Base-by-base conservation (phyloP, 2,888 invertebrate genomes). In the Pachymerium ferrugineum region DNA sequence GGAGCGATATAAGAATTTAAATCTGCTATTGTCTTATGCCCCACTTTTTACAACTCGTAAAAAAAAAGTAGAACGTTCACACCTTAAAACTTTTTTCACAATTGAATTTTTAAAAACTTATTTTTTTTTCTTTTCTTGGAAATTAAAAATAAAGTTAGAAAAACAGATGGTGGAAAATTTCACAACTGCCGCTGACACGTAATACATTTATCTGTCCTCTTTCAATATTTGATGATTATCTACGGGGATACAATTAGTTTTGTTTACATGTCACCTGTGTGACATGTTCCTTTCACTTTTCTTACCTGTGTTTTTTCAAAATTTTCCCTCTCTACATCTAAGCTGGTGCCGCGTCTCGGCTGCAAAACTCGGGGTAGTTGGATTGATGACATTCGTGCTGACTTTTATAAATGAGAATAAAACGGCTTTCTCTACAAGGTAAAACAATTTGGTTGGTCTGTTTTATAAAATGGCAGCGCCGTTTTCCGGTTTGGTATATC, bases 221-320 rank as follows among this genome's bases (percentile, higher is more conserved):
- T 25, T 28, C 8, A n/a, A n/a, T n/a, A n/a, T 62, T 1, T 28
- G 22, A 12, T 10, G 12, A 28, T 3, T 22, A 28, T 10, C 25
- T 62, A 25, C 8, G 28, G 10, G 2, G 14, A 25, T 25, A 0
- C 10, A 62, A 1, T 62, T 8, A 3, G 62, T 62, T 62, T n/a
- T 62, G 62, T 62, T 62, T 62, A 62, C 62, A 62, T 62, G 25
- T 14, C 14, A 62, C 22, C 16, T 4, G 28, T 62, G 30, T 31
- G 16, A 29, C 67, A 16, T 4, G 1, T n/a, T n/a, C n/a, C n/a
- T 10, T 5, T 22, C 2, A n/a, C n/a, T n/a, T n/a, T 28, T 71
- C 83, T 80, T 84, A 91, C 92, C 89, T 91, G 91, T 80, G 88
- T 88, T 83, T 90, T 92, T 83, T 92, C 92, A 82, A 92, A 93